A percentile compares a stretch with the other conserved stretches of the same genome.
Conservation (phyloP, 2,797 vertebrate species). For the Hippopotamyrus pictus region DNA sequence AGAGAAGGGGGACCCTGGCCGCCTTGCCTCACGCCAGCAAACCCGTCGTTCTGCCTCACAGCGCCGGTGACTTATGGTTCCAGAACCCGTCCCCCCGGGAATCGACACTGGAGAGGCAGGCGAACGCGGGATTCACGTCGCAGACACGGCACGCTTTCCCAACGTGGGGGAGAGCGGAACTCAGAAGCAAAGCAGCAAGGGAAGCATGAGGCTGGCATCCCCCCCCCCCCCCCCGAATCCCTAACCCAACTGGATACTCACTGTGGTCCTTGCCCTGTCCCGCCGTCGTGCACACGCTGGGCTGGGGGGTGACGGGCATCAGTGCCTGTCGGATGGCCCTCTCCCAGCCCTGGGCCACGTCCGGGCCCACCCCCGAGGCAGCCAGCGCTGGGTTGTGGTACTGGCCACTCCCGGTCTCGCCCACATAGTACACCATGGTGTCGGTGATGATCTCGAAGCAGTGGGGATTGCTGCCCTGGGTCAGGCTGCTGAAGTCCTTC, state of each 20-base stretch:
- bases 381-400: slow-evolving; percentile 82
- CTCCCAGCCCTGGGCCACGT: slow-evolving; percentile 94
- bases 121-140: not conserved
- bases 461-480: slow-evolving; percentile 89
- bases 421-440: slow-evolving; percentile 94
- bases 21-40: not conserved
- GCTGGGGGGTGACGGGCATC: slow-evolving; percentile 95
- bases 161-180: not conserved
- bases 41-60: not conserved
- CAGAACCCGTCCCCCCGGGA: not conserved
- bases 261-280: slow-evolving; percentile 92
- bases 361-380: slow-evolving; percentile 83
- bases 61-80: not conserved
- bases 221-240: not conserved
- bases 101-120: not conserved
- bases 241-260: slow-evolving; percentile 57
- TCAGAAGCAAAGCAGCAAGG: not conserved
- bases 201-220: not conserved
- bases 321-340: slow-evolving; percentile 94
- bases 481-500: slow-evolving; percentile 75
- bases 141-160: not conserved
- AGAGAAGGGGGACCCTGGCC: not conserved
- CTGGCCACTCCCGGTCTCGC: slow-evolving; percentile 82
- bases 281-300: slow-evolving; percentile 75
- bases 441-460: slow-evolving; percentile 97